Base-by-base conservation (phyloP, 1,140 invertebrate species). In the Trichonephila clavipes region DNA sequence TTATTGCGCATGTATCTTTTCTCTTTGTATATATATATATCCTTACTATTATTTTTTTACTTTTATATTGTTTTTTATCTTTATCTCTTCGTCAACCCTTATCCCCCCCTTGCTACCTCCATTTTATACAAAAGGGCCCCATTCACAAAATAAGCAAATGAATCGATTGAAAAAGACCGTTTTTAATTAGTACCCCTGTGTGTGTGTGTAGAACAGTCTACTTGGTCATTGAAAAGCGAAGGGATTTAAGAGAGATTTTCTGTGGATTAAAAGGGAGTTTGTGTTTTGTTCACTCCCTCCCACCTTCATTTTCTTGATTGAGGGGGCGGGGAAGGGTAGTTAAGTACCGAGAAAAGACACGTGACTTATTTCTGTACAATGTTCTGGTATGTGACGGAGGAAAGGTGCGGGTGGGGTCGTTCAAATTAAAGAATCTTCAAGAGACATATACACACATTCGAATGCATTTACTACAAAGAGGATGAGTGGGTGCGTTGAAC, bases 71-170 rank as follows among this genome's bases (percentile, higher is more conserved):
- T n/a, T 85, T 51, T 85, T 58, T 58, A 85, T 58, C 44, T 85
- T 59, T n/a, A 51, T 58, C 18, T 51, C 44, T 58, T 85, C 24
- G 82, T 85, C 58, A n/a, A 59, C 7, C 58, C 21, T 85, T n/a
- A n/a, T n/a, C n/a, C 18, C 24, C 69, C 28, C 72, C 28, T 28
- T 34, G 2, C 69, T 16, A 34, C 28, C 28, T 40, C 6, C 14
- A 77, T 6, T 18, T 28, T 28, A 18, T 16, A 16, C 24, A 14
- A 14, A 14, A 14, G 8, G 10, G 1, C 69, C 69, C 72, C 34
- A 77, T 77, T 77, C 72, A 40, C 72, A 77, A 77, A 77, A 77
- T 77, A 77, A 77, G 72, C 72, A 77, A 77, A 77, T 77, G 72
- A 77, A 77, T 77, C 72, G 28, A 28, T 77, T 34, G 24, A 77